A percentile compares a stretch with the other conserved stretches of the same genome.
Conservation (phyloP, 2,113 vertebrate genomes). For the Percopsis transmontana region DNA sequence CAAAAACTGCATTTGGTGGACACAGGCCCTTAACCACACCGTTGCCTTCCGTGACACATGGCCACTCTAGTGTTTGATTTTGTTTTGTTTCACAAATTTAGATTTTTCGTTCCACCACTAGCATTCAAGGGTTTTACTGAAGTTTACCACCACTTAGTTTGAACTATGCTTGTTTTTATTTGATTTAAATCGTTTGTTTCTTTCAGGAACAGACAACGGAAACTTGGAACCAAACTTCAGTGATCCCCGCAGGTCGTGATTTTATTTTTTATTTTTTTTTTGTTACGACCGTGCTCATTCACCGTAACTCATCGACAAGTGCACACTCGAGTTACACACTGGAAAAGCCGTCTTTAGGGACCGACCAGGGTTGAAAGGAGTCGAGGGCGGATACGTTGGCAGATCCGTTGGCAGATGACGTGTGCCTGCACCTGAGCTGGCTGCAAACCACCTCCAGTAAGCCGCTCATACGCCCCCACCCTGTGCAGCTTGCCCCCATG, state of each 20-base stretch:
- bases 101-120: too few species aligned
- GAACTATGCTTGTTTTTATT: background rate
- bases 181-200: background rate
- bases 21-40: too few species aligned
- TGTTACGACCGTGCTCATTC: slow-evolving; percentile 48
- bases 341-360: slow-evolving; percentile 75
- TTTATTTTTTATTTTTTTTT: too few species aligned
- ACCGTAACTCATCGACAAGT: slow-evolving; percentile 27
- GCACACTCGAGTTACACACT: slow-evolving; percentile 65
- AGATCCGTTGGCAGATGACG: slow-evolving; percentile 83
- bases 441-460: slow-evolving; percentile 73
- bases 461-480: slow-evolving; percentile 75
- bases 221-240: slow-evolving; percentile 97
- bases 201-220: slow-evolving; percentile 96
- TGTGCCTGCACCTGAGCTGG: slow-evolving; percentile 60
- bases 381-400: slow-evolving; percentile 65
- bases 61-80: too few species aligned
- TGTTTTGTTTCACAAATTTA: too few species aligned
- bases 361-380: slow-evolving; percentile 73
- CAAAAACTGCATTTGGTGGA: too few species aligned
- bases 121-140: too few species aligned
- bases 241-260: slow-evolving; percentile 69
- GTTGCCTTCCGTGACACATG: too few species aligned
- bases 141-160: too few species aligned
- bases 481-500: slow-evolving; percentile 82